phyloP scores from a whole-genome alignment of 2,888 invertebrate species.

The Cryptus viduatorius region DNA sequence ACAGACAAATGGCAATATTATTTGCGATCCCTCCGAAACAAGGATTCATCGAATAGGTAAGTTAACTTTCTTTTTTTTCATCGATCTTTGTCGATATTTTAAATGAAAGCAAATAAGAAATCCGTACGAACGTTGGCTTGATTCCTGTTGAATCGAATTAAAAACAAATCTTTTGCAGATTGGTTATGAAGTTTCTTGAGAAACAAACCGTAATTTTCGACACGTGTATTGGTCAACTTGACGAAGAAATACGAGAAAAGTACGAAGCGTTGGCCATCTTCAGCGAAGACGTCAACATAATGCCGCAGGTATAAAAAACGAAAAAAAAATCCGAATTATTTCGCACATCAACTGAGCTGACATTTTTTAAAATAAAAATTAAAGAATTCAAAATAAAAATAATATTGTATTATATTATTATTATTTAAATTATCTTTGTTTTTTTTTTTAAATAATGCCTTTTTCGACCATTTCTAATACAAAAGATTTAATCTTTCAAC shows the following conservation, averaged over 20 bases:
- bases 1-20: constrained; percentile 88
- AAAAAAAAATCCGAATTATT: not conserved
- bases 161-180: constrained; percentile 66
- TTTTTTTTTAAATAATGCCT: constrained; percentile 60
- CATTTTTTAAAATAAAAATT: not conserved
- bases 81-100: not conserved
- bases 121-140: not conserved
- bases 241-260: constrained; percentile 84
- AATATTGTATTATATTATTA: no score
- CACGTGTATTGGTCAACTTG: constrained; percentile 88
- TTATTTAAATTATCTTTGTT: no score
- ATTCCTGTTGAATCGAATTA: not conserved
- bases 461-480: not conserved
- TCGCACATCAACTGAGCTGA: no score
- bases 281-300: constrained; percentile 90
- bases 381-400: no score
- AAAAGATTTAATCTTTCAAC: constrained; percentile 3
- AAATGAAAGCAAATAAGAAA: not conserved
- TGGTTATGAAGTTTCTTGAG: constrained; percentile 76
- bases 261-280: constrained; percentile 89
- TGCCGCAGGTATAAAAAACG: constrained; percentile 85
- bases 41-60: constrained; percentile 85
- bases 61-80: constrained; percentile 8
- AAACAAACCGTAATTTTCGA: constrained; percentile 81
- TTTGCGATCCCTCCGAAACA: constrained; percentile 86